Conservation (phyloP, 2,888 invertebrate genomes). For the Alviniconcha strummeri region DNA sequence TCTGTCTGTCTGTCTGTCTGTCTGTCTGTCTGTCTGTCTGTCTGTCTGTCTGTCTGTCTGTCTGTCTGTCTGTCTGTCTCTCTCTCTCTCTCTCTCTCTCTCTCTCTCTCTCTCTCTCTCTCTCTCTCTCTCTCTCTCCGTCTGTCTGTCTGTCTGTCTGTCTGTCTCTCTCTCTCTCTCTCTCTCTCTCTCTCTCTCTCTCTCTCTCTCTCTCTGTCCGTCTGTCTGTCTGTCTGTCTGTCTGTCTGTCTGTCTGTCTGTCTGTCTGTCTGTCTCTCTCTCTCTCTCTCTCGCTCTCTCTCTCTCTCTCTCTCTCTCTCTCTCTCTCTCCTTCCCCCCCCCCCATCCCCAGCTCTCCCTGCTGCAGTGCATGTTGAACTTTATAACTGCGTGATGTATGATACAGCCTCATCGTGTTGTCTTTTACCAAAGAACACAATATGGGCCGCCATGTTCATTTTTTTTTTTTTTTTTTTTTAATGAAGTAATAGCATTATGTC, state of each 20-base stretch:
- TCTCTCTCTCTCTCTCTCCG: not conserved
- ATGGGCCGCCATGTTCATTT: no score
- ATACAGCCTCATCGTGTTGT: no score
- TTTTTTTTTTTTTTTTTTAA: no score
- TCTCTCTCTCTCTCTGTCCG: constrained; percentile 1
- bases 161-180: not conserved
- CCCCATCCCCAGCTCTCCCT: no score
- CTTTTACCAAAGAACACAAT: no score
- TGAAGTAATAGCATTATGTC: no score
- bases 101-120: constrained; percentile 8
- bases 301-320: not conserved
- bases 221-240: not conserved
- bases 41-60: not conserved
- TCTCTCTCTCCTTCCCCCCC: not conserved
- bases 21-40: not conserved
- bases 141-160: not conserved
- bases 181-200: not conserved
- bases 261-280: not conserved
- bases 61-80: not conserved
- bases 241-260: not conserved
- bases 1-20: not conserved
- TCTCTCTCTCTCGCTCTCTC: no score
- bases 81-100: not conserved
- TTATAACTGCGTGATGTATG: no score
- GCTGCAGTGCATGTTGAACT: no score